phyloP scores from a whole-genome alignment of 2,797 vertebrate species.

The Menidia menidia region DNA sequence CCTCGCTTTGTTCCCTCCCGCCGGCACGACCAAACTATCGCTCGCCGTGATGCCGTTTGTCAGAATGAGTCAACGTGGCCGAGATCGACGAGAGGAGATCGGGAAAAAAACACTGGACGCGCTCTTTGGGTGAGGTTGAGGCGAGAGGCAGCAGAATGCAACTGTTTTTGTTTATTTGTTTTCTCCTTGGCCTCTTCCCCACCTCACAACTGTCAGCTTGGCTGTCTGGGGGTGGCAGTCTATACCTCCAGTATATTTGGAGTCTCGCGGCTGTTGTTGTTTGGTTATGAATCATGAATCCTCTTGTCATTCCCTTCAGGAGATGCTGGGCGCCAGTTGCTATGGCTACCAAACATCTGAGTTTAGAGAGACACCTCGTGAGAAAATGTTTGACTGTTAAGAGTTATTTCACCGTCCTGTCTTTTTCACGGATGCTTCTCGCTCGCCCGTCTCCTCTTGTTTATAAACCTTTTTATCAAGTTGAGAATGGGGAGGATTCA shows the following conservation, averaged over 20 bases:
- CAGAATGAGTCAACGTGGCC: conserved; percentile 38
- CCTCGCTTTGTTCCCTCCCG: conserved; percentile 34
- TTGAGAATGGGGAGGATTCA: conserved; percentile 11
- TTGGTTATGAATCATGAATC: conserved; percentile 75
- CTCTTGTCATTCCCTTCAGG: conserved; percentile 63
- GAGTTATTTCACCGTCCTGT: conserved; percentile 54
- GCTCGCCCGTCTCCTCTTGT: conserved; percentile 27
- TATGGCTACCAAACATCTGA: conserved; percentile 68
- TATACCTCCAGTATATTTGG: conserved; percentile 73
- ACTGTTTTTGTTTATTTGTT: conserved; percentile 72
- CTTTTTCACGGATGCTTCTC: conserved; percentile 23
- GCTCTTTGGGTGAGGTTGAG: conserved; percentile 9
- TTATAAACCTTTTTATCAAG: conserved; percentile 22
- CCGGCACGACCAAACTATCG: conserved; percentile 41
- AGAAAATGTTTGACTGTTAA: conserved; percentile 59
- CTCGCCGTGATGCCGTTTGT: conserved; percentile 36
- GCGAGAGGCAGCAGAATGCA: conserved; percentile 23
- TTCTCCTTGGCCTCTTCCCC: conserved; percentile 56
- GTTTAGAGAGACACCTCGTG: conserved; percentile 64
- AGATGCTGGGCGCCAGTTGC: conserved; percentile 73
- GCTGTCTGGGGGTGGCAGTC: conserved; percentile 72
- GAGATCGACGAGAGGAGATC: conserved; percentile 37
- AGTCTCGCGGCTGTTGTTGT: conserved; percentile 73
- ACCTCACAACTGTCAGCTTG: conserved; percentile 70
- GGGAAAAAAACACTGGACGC: conserved; percentile 51